Evolutionary conservation across 2,113 vertebrate genomes (phyloP), one percentile per base, ranked within the genome.

Genomic region (Prinia subflava): DNA sequence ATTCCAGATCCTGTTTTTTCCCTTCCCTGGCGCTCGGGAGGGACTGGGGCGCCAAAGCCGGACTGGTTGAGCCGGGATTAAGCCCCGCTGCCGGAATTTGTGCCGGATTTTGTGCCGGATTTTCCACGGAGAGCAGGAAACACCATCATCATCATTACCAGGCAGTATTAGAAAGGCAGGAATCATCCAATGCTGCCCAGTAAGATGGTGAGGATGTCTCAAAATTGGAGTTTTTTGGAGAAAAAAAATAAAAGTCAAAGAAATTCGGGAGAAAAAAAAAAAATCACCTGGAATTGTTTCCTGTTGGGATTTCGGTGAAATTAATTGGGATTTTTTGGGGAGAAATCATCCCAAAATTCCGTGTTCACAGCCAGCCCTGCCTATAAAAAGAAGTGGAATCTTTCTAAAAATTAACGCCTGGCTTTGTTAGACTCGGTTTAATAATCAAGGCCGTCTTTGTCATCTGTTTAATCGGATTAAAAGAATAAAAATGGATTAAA

Each of bases 131-230:
- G 98, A 78, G 22, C 12, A 92, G 31, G 97, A 99, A 98, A 98
- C 98, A 95, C 98, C 98, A 97, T 98, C 94, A 99, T 99, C 99
- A 99, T 99, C 99, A 99, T 99, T 99, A 99, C 99, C 99, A 99
- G 99, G 99, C 99, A 99, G 99, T 99, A 99, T 99, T 99, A 99
- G 99, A 99, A 97, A 98, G 71, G 97, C 96, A 91, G 97, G 97
- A 97, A 98, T 98, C 98, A 99, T 99, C 99, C 99, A 99, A 99
- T 99, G 99, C 99, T 99, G 99, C 99, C 99, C 99, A 98, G 99
- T 99, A 99, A 99, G 99, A 99, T 99, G 99, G 97, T 97, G 97
- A 98, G 98, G 98, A 97, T 96, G 95, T 94, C 98, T 98, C 98
- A 95, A 94, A 96, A 87, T 63, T 53, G 27, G 10, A 2, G 15